Conservation (phyloP, 2,113 vertebrate genomes). For the Uropsilus gracilis region DNA sequence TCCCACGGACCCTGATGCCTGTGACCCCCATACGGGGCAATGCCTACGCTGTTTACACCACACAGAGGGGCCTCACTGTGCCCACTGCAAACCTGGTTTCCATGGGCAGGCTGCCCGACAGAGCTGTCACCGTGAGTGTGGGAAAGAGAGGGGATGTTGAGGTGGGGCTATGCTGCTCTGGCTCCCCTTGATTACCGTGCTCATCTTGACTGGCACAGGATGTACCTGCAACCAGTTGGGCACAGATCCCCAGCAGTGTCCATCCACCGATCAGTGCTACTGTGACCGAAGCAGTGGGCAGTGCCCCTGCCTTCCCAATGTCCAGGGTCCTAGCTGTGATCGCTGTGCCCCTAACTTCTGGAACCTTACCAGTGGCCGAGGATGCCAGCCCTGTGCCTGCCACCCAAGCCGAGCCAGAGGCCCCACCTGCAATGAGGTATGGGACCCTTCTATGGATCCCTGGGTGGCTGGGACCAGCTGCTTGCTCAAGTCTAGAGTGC, state of each 20-base stretch:
- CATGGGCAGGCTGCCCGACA: conserved; percentile 92
- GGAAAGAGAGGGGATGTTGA: fast-evolving
- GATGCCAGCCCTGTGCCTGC: conserved; percentile 93
- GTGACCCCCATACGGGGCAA: conserved; percentile 90
- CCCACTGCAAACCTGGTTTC: conserved; percentile 91
- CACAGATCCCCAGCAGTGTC: conserved; percentile 90
- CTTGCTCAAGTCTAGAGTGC: not conserved
- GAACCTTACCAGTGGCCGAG: conserved; percentile 92
- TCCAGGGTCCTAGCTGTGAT: conserved; percentile 93
- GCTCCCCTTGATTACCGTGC: not conserved
- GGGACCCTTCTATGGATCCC: not conserved
- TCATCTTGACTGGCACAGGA: conserved; percentile 83
- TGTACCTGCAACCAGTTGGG: conserved; percentile 95
- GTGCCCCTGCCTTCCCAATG: conserved; percentile 93
- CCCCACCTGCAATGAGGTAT: conserved; percentile 94
- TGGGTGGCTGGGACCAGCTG: not conserved
- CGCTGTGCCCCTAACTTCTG: conserved; percentile 94
- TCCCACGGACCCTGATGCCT: conserved; percentile 88
- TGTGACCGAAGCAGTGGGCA: conserved; percentile 92
- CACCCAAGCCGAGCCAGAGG: conserved; percentile 90
- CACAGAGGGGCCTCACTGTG: conserved; percentile 91
- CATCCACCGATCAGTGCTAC: conserved; percentile 88
- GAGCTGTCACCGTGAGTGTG: conserved; percentile 94
- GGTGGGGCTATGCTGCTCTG: not conserved
- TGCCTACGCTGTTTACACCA: conserved; percentile 95